Evolutionary conservation across 2,113 vertebrate genomes (phyloP).

Genomic region (Phylloscopus whistleri): DNA sequence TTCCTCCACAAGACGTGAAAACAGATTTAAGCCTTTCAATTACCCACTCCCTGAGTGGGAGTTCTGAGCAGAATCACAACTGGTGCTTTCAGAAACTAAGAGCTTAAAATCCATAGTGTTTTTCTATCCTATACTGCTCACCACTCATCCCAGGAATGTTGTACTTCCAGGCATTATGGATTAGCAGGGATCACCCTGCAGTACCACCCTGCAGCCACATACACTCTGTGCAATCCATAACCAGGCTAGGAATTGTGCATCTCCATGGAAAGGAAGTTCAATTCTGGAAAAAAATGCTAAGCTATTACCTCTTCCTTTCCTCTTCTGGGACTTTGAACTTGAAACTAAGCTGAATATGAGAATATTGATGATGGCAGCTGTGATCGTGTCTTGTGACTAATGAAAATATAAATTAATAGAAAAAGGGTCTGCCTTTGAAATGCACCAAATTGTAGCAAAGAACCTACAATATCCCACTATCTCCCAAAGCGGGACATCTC

Average conservation of each 20-base stretch:
- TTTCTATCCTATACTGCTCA: neutral
- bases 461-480: neutral
- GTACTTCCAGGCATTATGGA: neutral
- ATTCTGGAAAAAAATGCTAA: neutral
- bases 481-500: neutral
- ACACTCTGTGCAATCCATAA: neutral
- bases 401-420: neutral
- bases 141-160: neutral
- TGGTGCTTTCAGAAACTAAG: neutral
- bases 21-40: neutral
- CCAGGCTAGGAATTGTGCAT: neutral
- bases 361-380: neutral
- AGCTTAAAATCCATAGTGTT: neutral
- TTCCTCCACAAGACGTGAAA: neutral
- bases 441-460: neutral
- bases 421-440: slow-evolving; percentile 20
- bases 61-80: neutral
- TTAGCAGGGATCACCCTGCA: neutral
- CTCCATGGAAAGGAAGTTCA: neutral
- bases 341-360: neutral
- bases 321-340: neutral
- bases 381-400: neutral
- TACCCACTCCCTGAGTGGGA: neutral
- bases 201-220: neutral
- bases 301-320: neutral